A percentile compares a stretch with the other conserved stretches of the same genome.
Evolutionary conservation across 2,113 vertebrate species (phyloP).

Genomic region (Copsychus sechellarum): DNA sequence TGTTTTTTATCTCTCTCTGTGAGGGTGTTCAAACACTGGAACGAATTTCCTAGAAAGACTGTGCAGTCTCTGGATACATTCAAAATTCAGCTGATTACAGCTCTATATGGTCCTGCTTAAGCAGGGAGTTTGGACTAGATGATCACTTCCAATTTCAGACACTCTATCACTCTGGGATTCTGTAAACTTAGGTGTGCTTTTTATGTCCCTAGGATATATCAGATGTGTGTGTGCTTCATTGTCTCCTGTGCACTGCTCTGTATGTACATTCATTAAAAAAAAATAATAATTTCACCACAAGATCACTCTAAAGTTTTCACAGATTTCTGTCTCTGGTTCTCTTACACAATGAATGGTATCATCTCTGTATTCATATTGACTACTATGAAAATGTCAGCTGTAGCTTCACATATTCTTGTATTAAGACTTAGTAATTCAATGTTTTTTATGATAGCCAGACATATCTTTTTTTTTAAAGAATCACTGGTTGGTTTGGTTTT

Average conservation of each 20-base stretch:
- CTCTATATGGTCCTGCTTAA: not conserved
- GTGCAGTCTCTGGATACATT: not conserved
- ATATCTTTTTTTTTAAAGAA: not conserved
- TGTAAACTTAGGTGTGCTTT: not conserved
- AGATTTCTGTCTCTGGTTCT: not conserved
- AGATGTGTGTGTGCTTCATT: not conserved
- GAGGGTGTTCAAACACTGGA: not conserved
- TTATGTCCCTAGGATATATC: not conserved
- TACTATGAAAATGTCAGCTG: not conserved
- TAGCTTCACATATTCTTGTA: not conserved
- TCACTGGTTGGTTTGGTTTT: not conserved
- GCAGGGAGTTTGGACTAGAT: accelerated
- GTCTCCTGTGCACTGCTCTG: accelerated
- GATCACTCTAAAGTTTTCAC: not conserved
- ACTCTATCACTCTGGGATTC: not conserved
- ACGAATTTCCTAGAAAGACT: not conserved
- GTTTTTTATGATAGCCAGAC: not conserved
- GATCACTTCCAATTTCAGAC: not conserved
- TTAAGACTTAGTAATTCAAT: not conserved
- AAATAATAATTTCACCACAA: not conserved
- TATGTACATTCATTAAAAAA: not conserved
- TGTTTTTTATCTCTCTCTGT: not conserved
- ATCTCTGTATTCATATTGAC: not conserved
- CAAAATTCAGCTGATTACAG: not conserved
- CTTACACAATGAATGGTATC: not conserved